Evolutionary conservation across 2,113 vertebrate species (phyloP).

Genomic region (Chrysemys picta): DNA sequence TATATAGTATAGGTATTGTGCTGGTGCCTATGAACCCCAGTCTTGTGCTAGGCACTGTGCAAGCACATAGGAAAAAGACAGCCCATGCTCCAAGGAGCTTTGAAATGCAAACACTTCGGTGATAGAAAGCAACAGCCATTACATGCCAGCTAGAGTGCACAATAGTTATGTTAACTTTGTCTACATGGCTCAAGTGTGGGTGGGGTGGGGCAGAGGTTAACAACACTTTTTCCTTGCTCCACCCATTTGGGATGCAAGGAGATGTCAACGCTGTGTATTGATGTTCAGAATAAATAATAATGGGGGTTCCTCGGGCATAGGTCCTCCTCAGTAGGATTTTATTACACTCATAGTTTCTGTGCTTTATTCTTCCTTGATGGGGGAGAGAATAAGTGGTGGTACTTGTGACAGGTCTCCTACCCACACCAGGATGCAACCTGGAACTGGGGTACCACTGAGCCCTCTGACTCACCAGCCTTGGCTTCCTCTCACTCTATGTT

Average conservation of each 20-base stretch:
- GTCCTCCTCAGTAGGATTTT: not conserved
- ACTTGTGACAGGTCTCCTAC: too few species aligned
- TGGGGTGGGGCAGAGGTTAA: not conserved
- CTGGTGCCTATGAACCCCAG: not conserved
- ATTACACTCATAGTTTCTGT: not conserved
- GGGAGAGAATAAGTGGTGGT: not conserved
- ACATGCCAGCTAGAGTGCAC: not conserved
- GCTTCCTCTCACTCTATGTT: too few species aligned
- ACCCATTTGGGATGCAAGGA: not conserved
- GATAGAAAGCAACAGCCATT: not conserved
- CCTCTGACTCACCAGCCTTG: too few species aligned
- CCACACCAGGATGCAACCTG: too few species aligned
- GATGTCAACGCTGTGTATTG: not conserved
- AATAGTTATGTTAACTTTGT: not conserved
- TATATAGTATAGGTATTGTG: not conserved
- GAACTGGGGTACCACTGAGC: too few species aligned
- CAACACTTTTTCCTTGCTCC: not conserved
- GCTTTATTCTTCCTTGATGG: not conserved
- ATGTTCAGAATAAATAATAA: not conserved
- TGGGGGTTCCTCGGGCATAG: not conserved
- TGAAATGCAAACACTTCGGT: not conserved
- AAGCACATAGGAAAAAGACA: not conserved
- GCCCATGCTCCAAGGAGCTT: not conserved
- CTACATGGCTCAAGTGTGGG: not conserved
- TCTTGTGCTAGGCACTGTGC: not conserved